Base-by-base conservation (phyloP, 53 echinoderm and acorn worm species). In the Echinometra lucunter region DNA sequence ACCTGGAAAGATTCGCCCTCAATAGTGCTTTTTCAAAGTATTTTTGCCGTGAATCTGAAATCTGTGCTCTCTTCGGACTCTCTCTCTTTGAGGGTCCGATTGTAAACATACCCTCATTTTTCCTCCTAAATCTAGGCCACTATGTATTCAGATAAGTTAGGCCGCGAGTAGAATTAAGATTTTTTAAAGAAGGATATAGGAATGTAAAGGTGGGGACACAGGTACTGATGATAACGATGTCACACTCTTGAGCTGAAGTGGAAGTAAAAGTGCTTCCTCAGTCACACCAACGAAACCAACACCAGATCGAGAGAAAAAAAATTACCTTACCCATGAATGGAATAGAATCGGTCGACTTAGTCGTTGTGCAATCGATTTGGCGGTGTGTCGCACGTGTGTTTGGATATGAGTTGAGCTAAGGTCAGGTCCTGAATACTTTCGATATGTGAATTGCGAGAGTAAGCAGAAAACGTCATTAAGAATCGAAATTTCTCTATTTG, bases 51-150 rank as follows among this genome's bases (percentile, higher is more conserved):
- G 78, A 78, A 78, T 78, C 35, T 40, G 3, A 40, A 78, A 19
- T 78, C 38, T 40, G 38, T 23, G 23, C 78, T 78, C 42, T 78
- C 78, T 19, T 3, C 6, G 19, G 16, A 23, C 7, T 40, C 38
- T 12, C 37, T 78, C 85, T 49, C 49, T 49, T 85, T 0, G 37
- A 85, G 85, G 27, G 85, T n/a, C 53, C 28, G 3, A 85, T 85
- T 85, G 85, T 85, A 85, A 85, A 85, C 85, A 85, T 85, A 85
- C 49, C 85, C 85, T 85, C 49, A 49, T 85, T 85, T 49, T 85
- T 49, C 37, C 49, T 9, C 49, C 49, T 27, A n/a, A 85, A 85
- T 85, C 85, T 85, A 49, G 85, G 85, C 47, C 85, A 85, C 21
- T 85, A 49, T 47, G 49, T 85, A 85, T 45, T 85, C 45, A 85